Conservation (phyloP, 1,140 invertebrate genomes). For the Arion vulgaris region DNA sequence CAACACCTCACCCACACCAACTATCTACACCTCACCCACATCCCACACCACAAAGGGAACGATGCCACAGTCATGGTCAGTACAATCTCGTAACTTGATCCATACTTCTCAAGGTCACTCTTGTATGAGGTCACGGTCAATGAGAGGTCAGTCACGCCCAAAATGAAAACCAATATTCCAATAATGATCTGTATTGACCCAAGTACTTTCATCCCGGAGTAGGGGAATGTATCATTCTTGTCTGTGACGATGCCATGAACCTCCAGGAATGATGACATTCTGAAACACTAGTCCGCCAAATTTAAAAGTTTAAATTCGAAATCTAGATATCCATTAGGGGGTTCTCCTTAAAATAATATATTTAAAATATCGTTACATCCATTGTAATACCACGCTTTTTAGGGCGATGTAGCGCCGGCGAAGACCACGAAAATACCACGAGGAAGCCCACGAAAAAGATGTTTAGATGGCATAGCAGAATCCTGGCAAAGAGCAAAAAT, state of each 20-base stretch:
- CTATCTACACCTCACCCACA: conserved; percentile 31
- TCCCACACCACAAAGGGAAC: conserved; percentile 32
- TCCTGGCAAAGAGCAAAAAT: too few species aligned
- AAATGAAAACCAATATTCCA: not conserved
- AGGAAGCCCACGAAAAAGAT: too few species aligned
- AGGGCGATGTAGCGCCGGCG: too few species aligned
- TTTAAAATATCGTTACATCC: too few species aligned
- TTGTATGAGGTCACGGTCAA: conserved; percentile 27
- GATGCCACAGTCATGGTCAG: conserved; percentile 13
- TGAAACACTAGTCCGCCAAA: too few species aligned
- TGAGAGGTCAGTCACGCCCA: conserved; percentile 17
- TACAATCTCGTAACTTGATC: conserved; percentile 15
- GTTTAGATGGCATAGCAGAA: too few species aligned
- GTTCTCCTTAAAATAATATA: too few species aligned
- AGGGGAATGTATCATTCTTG: conserved; percentile 22
- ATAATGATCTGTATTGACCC: conserved; percentile 10
- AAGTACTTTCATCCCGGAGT: conserved; percentile 22
- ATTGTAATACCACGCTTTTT: too few species aligned
- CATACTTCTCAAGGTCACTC: conserved; percentile 16
- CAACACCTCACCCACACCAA: too few species aligned
- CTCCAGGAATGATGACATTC: not conserved
- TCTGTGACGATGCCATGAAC: conserved; percentile 2
- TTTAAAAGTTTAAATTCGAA: too few species aligned
- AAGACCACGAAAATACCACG: too few species aligned
- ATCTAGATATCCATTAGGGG: too few species aligned